Conservation (phyloP, 2,113 vertebrate genomes). For the Peucedramus taeniatus region DNA sequence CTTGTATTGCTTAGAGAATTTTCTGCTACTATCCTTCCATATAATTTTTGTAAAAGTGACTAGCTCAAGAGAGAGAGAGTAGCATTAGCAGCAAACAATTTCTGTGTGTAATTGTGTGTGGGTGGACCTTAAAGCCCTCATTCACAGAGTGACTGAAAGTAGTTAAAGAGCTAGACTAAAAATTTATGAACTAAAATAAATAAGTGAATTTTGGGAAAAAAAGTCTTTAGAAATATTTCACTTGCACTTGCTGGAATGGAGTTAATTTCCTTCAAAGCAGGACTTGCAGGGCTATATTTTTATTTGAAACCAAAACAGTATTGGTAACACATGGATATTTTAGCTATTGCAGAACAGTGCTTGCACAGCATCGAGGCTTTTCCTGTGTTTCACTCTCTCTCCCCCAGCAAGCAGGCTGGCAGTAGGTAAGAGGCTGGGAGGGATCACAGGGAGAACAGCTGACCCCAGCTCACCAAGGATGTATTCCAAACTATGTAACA, state of each 20-base stretch:
- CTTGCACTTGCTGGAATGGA: neutral
- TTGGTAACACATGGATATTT: neutral
- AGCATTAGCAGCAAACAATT: neutral
- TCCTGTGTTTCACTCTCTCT: neutral
- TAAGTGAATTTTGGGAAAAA: neutral
- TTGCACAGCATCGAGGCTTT: neutral
- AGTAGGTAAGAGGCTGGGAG: neutral
- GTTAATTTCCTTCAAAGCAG: neutral
- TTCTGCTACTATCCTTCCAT: neutral
- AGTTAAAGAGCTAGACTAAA: neutral
- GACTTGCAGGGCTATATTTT: neutral
- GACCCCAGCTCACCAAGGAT: neutral
- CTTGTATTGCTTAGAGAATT: neutral
- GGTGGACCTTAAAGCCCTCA: neutral
- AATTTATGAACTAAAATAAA: neutral
- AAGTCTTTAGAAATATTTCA: neutral
- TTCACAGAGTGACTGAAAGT: neutral
- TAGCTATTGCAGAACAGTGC: neutral
- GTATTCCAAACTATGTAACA: neutral
- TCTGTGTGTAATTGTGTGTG: fast-evolving
- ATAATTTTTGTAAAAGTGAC: neutral
- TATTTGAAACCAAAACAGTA: neutral
- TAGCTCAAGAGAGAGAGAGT: neutral
- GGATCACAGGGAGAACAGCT: neutral
- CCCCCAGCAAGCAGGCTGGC: neutral